Percentiles rank a stretch among this genome's conserved stretches.
Conservation (phyloP, 2,797 vertebrate species). For the Enteromius radiatus region DNA sequence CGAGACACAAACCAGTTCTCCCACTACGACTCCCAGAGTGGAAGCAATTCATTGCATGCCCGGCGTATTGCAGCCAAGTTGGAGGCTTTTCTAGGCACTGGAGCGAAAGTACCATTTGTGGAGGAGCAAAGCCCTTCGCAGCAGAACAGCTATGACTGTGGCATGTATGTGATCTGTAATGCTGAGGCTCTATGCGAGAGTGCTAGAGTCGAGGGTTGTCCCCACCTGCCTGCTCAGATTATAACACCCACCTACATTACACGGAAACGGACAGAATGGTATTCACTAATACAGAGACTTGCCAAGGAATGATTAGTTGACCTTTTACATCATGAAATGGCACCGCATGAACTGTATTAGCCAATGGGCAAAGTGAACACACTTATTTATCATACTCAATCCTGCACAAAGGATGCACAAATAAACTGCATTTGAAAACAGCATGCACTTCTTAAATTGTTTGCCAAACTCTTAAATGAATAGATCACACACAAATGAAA, state of each 20-base stretch:
- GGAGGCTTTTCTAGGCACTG: constrained; percentile 82
- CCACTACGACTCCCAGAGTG: constrained; percentile 94
- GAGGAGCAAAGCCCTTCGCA: constrained; percentile 92
- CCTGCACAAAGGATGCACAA: constrained; percentile 11
- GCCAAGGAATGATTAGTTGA: constrained; percentile 70
- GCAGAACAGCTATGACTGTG: constrained; percentile 98
- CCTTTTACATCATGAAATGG: constrained; percentile 47
- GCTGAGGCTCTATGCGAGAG: constrained; percentile 87
- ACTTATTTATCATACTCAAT: not conserved
- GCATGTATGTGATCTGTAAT: constrained; percentile 97
- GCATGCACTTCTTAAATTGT: constrained; percentile 17
- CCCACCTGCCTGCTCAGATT: constrained; percentile 79
- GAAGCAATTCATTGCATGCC: constrained; percentile 87
- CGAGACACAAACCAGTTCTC: constrained; percentile 83
- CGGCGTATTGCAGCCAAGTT: constrained; percentile 87
- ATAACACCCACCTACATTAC: constrained; percentile 92
- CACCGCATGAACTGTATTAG: constrained; percentile 34
- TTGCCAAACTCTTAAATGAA: not conserved
- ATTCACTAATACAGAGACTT: constrained; percentile 82
- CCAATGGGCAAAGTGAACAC: not conserved
- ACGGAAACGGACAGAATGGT: constrained; percentile 88
- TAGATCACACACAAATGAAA: not conserved
- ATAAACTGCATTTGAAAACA: constrained; percentile 11
- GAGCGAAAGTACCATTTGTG: constrained; percentile 76
- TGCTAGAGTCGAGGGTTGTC: constrained; percentile 73